Evolutionary conservation across 2,888 invertebrate genomes (phyloP), one percentile per base, ranked within the genome.

Genomic region (Uropetala carovei): DNA sequence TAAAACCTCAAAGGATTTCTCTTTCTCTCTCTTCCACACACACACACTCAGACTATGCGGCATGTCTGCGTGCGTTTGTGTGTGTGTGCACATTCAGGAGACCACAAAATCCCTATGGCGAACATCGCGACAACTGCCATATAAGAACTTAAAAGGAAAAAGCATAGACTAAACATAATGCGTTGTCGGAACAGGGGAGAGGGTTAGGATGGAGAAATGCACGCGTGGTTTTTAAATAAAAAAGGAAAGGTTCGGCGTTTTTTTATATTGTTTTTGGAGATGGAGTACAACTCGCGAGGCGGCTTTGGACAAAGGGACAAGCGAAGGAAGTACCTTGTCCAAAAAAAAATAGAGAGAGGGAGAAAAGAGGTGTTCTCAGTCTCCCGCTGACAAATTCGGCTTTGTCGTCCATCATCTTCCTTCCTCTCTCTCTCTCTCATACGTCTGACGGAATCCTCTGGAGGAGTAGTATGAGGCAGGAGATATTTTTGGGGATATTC

Each of bases 361-460:
- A 22, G 27, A 43, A 18, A 43, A 64, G 64, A 43, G n/a, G 89
- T 86, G 86, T 86, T 59, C 60, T 16, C 27, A 27, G 89, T 89
- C 89, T 89, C 89, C 60, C 89, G 43, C 89, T 89, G 89, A 89
- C 89, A 89, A 89, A 89, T 89, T 89, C 89, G 64, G 64, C 89
- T 89, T n/a, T 64, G 89, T 89, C 89, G 89, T 89, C 43, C 89
- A 89, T 89, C 89, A 89, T 89, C 68, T 89, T 89, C 43, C n/a
- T 11, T 43, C 18, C 43, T 43, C 43, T 43, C n/a, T n/a, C n/a
- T n/a, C n/a, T n/a, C n/a, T n/a, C n/a, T n/a, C n/a, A n/a, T n/a
- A 83, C 83, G 18, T 43, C n/a, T 83, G 8, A 57, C 89, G 64
- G 89, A 60, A 30, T 10, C 68, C 60, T 86, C 30, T 0, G 2